Conservation (phyloP, 1,140 invertebrate genomes). For the Pararge aegeria region DNA sequence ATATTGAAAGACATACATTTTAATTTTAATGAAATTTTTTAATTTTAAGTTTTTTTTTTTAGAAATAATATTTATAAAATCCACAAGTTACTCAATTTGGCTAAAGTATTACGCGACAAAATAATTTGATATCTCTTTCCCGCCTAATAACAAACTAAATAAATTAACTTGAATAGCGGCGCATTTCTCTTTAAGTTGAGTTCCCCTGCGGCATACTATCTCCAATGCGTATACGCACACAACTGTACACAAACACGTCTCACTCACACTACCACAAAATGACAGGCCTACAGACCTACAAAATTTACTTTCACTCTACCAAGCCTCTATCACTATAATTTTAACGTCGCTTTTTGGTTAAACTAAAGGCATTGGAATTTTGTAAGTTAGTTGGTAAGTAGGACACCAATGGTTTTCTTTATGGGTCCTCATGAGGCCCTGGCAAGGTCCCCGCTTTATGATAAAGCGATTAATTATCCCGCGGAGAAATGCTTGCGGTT, state of each 20-base stretch:
- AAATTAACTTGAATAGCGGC: slow-evolving; percentile 40
- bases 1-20: no score
- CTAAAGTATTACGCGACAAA: no score
- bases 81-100: no score
- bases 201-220: slow-evolving; percentile 62
- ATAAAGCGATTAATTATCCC: slow-evolving; percentile 30
- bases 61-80: no score
- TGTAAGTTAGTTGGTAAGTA: slow-evolving; percentile 54
- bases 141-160: no score
- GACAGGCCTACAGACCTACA: slow-evolving; percentile 76
- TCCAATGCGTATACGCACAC: slow-evolving; percentile 70
- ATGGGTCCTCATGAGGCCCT: slow-evolving; percentile 55
- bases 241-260: slow-evolving; percentile 25
- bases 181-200: slow-evolving; percentile 67
- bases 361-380: slow-evolving; percentile 15
- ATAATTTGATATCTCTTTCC: no score
- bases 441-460: slow-evolving; percentile 47
- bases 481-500: slow-evolving; percentile 3
- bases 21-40: no score
- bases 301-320: slow-evolving; percentile 47
- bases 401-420: slow-evolving; percentile 68
- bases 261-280: slow-evolving; percentile 45
- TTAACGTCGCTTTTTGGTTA: slow-evolving; percentile 35
- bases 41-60: no score
- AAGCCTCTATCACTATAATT: neutral